Percentiles rank a stretch among this genome's conserved stretches.
phyloP scores from a whole-genome alignment of 1,140 invertebrate species.

The Amphibalanus amphitrite region DNA sequence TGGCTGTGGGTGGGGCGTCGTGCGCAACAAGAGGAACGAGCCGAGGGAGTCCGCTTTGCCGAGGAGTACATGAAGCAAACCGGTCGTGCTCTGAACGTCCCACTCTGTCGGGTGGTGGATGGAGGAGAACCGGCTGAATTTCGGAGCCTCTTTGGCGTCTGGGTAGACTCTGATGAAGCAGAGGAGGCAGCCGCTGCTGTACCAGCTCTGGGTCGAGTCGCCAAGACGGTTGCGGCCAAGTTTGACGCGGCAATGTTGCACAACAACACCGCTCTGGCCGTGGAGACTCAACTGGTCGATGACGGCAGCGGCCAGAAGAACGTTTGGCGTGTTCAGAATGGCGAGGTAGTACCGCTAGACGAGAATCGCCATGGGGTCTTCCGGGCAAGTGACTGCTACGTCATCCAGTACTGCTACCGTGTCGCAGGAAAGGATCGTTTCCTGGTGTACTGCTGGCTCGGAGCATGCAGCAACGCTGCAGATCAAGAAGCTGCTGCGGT shows the following conservation, averaged over 20 bases:
- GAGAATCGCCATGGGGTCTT: constrained; percentile 52
- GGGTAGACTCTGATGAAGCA: constrained; percentile 36
- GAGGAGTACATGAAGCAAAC: constrained; percentile 78
- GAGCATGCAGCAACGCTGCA: constrained; percentile 39
- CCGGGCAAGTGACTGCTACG: constrained; percentile 67
- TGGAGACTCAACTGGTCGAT: constrained; percentile 70
- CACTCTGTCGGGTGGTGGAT: constrained; percentile 60
- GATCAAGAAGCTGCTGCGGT: constrained; percentile 44
- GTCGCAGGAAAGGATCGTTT: constrained; percentile 34
- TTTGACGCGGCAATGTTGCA: constrained; percentile 49
- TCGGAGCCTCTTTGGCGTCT: constrained; percentile 57
- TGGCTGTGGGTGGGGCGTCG: constrained; percentile 82
- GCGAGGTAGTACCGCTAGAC: constrained; percentile 40
- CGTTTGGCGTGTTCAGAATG: constrained; percentile 41
- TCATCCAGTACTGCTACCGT: constrained; percentile 60
- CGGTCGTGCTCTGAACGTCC: constrained; percentile 37
- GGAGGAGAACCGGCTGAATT: constrained; percentile 72
- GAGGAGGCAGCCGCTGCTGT: constrained; percentile 24
- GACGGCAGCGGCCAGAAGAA: constrained; percentile 66
- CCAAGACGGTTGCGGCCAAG: constrained; percentile 41
- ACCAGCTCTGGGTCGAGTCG: constrained; percentile 21
- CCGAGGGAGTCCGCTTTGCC: constrained; percentile 64
- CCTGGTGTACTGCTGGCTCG: constrained; percentile 51
- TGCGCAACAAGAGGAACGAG: constrained; percentile 45
- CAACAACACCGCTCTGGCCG: constrained; percentile 37